Base-by-base conservation (phyloP, 2,797 vertebrate genomes). In the Halcyon smyrnensis region DNA sequence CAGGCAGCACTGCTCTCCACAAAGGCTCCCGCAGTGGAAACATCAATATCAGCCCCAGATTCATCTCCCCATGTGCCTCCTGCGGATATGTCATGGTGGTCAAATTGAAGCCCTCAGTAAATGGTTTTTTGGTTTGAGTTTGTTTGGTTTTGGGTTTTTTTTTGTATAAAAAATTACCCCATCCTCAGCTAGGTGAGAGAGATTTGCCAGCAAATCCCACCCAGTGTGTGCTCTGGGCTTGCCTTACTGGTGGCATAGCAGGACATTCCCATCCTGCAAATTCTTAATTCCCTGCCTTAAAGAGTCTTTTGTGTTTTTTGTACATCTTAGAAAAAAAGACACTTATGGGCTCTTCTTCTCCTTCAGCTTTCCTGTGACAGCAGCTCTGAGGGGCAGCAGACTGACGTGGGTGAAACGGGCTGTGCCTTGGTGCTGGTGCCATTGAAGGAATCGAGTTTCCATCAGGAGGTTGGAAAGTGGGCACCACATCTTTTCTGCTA, bases 21-120 rank as follows among this genome's bases (percentile, higher is more conserved):
- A 63, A 54, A 73, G 65, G 23, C 74, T 82, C 37, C 60, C 19
- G 53, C 60, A n/a, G 25, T 9, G n/a, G 20, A 39, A 78, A 28
- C 50, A 46, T 56, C 71, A 56, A 8, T 25, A 37, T 16, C 59
- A 60, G 68, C 23, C 64, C 69, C 43, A 50, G 71, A 59, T 57
- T 83, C 23, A 32, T 25, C 50, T 85, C 12, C 59, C 48, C 0
- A 0, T 1, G 1, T 9, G 37, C 45, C 60, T 80, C 18, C 75
- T n/a, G 45, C 0, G 0, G 41, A 32, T 68, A 64, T 19, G 3
- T 45, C 73, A 20, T 2, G 2, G 10, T 14, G 28, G 25, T 53
- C 71, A 18, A 15, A 37, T 25, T 34, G 63, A 78, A 94, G 21
- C 32, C 36, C 51, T 54, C 12, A 11, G 41, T 9, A 87, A 71